These are phyloP conservation scores for Oreotrochilus melanogaster DNA, from an alignment of 2,113 vertebrate genomes.

Conservation along the genomic window DNA sequence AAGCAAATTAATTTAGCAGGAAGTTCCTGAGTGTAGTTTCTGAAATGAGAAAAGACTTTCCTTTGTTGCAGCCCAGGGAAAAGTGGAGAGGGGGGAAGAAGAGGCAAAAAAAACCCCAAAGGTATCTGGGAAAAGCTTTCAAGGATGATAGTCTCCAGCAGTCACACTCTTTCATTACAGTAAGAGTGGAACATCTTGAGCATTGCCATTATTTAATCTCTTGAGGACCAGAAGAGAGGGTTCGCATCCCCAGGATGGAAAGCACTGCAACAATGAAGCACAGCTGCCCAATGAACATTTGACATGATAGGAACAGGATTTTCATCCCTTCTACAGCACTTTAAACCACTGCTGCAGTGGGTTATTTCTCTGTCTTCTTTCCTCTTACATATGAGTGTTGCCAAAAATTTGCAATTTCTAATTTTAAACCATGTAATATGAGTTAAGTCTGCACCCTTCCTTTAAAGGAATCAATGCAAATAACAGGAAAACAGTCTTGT, in stretches of 20 bases:
- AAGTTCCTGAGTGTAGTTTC: not conserved
- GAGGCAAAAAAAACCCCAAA: not conserved
- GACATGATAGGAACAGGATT: not conserved
- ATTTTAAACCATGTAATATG: not conserved
- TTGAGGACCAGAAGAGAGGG: not conserved
- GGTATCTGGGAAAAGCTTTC: not conserved
- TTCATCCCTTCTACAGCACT: not conserved
- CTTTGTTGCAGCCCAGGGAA: not conserved
- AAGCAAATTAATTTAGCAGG: not conserved
- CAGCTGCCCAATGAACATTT: not conserved
- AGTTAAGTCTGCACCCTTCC: not conserved
- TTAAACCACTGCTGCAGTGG: not conserved
- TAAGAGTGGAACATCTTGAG: not conserved
- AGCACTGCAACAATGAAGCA: not conserved
- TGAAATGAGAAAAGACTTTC: not conserved
- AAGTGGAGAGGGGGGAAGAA: fast-evolving
- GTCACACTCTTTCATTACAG: not conserved
- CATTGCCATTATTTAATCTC: not conserved
- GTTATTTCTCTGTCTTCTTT: not conserved
- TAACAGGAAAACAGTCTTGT: not conserved
- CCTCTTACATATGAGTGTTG: not conserved
- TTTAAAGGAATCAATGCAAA: not conserved
- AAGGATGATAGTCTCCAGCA: not conserved
- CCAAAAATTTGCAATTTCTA: not conserved
- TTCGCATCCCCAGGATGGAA: not conserved